Evolutionary conservation across 2,797 vertebrate genomes (phyloP).

Genomic region (Allochrocebus solatus): DNA sequence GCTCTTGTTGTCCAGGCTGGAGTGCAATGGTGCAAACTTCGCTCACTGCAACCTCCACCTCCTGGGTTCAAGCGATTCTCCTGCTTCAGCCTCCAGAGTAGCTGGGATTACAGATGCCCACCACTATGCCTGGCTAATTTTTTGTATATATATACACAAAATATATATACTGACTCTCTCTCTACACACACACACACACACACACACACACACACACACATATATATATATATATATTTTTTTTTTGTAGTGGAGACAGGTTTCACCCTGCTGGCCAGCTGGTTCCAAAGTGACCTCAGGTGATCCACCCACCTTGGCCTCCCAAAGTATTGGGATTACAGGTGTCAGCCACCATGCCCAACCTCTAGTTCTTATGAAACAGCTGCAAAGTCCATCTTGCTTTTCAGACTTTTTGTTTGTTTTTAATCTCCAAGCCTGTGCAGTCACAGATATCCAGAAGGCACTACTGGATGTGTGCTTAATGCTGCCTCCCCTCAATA

Average conservation of each 20-base stretch:
- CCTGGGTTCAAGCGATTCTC: neutral
- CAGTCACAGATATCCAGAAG: neutral
- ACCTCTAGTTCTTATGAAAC: neutral
- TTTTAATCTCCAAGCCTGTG: neutral
- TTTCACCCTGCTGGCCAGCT: neutral
- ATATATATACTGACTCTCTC: no score
- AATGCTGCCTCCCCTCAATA: neutral
- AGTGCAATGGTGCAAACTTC: neutral
- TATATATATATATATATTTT: no score
- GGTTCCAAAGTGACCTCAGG: neutral
- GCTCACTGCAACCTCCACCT: neutral
- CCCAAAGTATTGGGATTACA: neutral
- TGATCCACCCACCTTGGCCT: neutral
- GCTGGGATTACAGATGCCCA: neutral
- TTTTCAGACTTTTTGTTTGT: neutral
- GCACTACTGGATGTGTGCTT: neutral
- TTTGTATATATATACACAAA: neutral
- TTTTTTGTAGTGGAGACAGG: neutral
- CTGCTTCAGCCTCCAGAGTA: neutral
- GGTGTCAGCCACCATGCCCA: neutral
- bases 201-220: fast-evolving
- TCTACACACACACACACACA: no score
- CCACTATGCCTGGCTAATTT: neutral
- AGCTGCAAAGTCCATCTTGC: neutral
- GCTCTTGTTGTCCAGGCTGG: neutral